phyloP scores from a whole-genome alignment of 2,888 invertebrate genomes.

The Tipula lateralis region DNA sequence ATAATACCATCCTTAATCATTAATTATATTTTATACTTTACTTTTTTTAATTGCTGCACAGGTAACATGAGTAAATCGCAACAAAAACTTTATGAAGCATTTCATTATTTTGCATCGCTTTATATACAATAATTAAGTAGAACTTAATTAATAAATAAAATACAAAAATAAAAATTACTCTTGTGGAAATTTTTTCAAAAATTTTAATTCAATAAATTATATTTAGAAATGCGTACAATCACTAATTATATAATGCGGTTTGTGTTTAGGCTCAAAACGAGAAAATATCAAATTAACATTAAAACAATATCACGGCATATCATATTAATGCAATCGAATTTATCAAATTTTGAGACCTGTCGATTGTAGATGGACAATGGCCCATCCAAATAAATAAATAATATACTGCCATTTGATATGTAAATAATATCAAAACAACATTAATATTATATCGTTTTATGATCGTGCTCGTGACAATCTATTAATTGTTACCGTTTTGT shows the following conservation, averaged over 20 bases:
- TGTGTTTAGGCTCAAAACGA: background rate
- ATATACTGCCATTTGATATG: background rate
- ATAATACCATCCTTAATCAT: slow-evolving; percentile 8
- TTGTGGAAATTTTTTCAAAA: background rate
- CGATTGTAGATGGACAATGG: background rate
- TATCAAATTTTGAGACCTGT: background rate
- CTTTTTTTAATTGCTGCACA: background rate
- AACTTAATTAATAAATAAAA: background rate
- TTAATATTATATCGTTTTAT: background rate
- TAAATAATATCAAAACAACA: background rate
- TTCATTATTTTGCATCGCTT: background rate
- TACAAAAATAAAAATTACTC: background rate
- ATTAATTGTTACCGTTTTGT: too few species aligned
- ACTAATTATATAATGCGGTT: background rate
- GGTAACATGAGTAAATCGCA: background rate
- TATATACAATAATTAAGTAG: background rate
- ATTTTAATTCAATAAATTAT: background rate
- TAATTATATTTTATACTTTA: background rate
- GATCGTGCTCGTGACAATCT: too few species aligned
- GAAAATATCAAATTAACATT: background rate
- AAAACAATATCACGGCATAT: background rate
- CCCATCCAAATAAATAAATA: background rate
- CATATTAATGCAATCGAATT: background rate
- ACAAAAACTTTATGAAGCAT: background rate
- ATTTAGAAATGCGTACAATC: background rate